Evolutionary conservation across 2,113 vertebrate genomes (phyloP).

Genomic region (Tinamus guttatus): DNA sequence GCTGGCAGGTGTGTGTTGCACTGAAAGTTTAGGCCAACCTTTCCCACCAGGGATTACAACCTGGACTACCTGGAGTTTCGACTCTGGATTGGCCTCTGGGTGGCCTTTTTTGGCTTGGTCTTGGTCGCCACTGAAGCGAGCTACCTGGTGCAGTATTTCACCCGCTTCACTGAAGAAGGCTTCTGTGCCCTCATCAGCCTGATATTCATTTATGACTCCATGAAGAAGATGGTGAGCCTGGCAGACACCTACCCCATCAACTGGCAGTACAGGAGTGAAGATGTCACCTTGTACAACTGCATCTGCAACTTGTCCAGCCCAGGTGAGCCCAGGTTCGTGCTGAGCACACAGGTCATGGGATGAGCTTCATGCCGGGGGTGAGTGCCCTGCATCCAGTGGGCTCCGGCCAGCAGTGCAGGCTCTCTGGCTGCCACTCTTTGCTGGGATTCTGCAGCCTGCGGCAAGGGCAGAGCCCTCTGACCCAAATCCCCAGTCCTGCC

Average conservation of each 20-base stretch:
- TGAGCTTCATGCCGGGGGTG: not conserved
- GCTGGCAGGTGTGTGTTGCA: rapidly evolving
- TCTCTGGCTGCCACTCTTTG: not conserved
- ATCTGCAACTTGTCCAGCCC: constrained; percentile 66
- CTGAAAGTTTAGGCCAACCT: not conserved
- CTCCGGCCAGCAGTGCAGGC: too few relatives aligned
- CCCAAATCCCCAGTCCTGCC: too few relatives aligned
- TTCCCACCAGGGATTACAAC: constrained; percentile 70
- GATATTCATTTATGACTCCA: constrained; percentile 84
- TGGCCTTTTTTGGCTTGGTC: constrained; percentile 79
- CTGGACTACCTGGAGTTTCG: constrained; percentile 85
- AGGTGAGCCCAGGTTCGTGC: not conserved
- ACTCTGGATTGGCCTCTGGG: constrained; percentile 86
- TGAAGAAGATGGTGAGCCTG: constrained; percentile 83
- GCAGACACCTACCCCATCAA: constrained; percentile 78
- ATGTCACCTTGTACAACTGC: constrained; percentile 74
- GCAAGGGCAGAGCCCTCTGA: not conserved
- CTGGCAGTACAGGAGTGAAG: constrained; percentile 63
- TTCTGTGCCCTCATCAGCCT: constrained; percentile 86
- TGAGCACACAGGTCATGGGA: not conserved
- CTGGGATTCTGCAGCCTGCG: too few relatives aligned
- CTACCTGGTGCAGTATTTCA: constrained; percentile 82
- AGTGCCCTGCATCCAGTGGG: not conserved
- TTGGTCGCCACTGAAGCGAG: constrained; percentile 85
- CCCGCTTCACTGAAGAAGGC: constrained; percentile 84